These are phyloP conservation scores for Lamprologus tigripictilis DNA, from an alignment of 2,113 vertebrate species.

Conservation along the genomic window DNA sequence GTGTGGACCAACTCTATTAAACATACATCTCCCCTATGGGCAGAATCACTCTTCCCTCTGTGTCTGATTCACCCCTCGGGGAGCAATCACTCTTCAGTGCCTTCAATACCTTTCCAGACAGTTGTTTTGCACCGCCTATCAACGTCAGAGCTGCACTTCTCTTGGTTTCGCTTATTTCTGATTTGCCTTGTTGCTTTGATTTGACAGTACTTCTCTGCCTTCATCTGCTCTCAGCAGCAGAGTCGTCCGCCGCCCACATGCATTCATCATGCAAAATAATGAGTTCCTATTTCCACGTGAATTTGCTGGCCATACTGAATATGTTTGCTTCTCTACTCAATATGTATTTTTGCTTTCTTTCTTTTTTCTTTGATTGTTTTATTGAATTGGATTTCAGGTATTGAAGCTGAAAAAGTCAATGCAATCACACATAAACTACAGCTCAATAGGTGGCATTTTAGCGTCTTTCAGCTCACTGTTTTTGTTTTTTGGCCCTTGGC, in stretches of 20 bases:
- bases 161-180: not conserved
- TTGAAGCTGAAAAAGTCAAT: not conserved
- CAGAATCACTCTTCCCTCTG: not conserved
- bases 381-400: not conserved
- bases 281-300: not conserved
- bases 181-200: slow-evolving; percentile 3
- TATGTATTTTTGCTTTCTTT: not conserved
- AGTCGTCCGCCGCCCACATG: not conserved
- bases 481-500: not conserved
- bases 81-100: slow-evolving; percentile 4
- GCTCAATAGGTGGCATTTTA: not conserved
- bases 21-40: not conserved
- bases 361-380: not conserved
- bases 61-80: slow-evolving; percentile 7
- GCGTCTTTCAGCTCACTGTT: not conserved
- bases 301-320: not conserved
- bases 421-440: not conserved
- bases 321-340: not conserved
- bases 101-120: not conserved
- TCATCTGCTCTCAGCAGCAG: not conserved
- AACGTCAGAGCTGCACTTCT: not conserved
- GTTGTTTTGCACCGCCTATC: slow-evolving; percentile 9
- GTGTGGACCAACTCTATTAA: not conserved
- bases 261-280: slow-evolving; percentile 3
- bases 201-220: not conserved